Conservation (phyloP, 1,140 invertebrate species). For the Drosophila grimshawi region DNA sequence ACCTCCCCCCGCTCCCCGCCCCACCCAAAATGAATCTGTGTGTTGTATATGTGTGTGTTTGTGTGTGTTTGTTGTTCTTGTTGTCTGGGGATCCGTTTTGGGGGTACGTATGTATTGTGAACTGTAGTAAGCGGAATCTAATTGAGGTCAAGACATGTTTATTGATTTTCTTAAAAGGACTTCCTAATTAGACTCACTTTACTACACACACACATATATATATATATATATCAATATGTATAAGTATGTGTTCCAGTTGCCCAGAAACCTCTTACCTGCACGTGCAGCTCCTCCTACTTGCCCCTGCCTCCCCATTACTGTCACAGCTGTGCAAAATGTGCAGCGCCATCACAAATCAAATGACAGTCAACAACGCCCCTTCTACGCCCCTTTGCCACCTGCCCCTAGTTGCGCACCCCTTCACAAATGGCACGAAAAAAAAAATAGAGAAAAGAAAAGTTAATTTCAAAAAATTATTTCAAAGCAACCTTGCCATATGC, state of each 20-base stretch:
- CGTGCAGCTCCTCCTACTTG: slow-evolving; percentile 7
- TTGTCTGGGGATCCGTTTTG: slow-evolving; percentile 70
- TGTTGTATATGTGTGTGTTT: slow-evolving; percentile 47
- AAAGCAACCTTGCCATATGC: slow-evolving; percentile 78
- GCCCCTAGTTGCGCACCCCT: slow-evolving; percentile 2
- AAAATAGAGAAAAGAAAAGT: slow-evolving; percentile 56
- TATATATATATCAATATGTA: background rate
- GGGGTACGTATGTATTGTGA: slow-evolving; percentile 75
- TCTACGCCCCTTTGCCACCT: background rate
- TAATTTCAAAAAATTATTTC: slow-evolving; percentile 76
- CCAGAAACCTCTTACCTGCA: slow-evolving; percentile 1
- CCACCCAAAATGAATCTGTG: slow-evolving; percentile 42
- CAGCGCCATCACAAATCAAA: slow-evolving; percentile 55
- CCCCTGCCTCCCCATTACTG: background rate
- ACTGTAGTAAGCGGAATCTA: slow-evolving; percentile 80
- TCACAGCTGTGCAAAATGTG: slow-evolving; percentile 42
- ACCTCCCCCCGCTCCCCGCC: background rate
- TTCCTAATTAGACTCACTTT: slow-evolving; percentile 81
- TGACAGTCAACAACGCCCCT: slow-evolving; percentile 16
- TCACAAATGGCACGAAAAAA: slow-evolving; percentile 33
- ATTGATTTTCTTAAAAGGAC: slow-evolving; percentile 82
- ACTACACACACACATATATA: slow-evolving; percentile 16
- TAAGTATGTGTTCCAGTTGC: background rate
- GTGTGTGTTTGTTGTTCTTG: slow-evolving; percentile 53
- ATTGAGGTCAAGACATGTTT: slow-evolving; percentile 83